phyloP scores from a whole-genome alignment of 2,888 invertebrate genomes.

The Cephus rjabovi region DNA sequence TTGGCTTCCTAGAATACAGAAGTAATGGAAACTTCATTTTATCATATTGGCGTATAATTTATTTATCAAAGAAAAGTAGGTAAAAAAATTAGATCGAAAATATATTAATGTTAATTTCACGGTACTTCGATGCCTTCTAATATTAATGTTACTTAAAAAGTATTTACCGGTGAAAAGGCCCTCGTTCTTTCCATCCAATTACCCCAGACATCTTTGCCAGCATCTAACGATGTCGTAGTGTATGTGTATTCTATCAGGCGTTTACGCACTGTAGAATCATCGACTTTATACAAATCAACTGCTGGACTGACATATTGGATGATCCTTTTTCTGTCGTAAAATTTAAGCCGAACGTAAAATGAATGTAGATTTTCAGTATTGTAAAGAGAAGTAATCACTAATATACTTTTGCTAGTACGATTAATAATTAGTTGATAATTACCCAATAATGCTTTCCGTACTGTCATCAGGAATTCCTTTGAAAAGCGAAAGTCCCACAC shows the following conservation, averaged over 20 bases:
- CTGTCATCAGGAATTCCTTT: constrained; percentile 1
- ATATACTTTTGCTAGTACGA: not conserved
- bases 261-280: constrained; percentile 57
- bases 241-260: constrained; percentile 58
- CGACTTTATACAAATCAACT: constrained; percentile 62
- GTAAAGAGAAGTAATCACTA: not conserved
- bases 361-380: not conserved
- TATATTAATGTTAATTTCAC: constrained; percentile 27
- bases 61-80: too few species aligned
- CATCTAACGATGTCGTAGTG: constrained; percentile 56
- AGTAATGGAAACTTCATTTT: constrained; percentile 51
- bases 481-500: constrained; percentile 41
- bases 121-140: constrained; percentile 22
- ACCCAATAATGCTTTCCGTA: not conserved
- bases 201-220: constrained; percentile 51
- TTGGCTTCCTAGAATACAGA: too few species aligned
- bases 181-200: constrained; percentile 27
- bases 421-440: constrained; percentile 1
- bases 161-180: constrained; percentile 22
- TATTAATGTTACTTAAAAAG: not conserved
- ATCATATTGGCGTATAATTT: constrained; percentile 30
- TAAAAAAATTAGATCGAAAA: not conserved
- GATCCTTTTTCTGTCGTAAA: constrained; percentile 51
- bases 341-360: not conserved
- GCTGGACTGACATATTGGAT: constrained; percentile 60